phyloP scores from a whole-genome alignment of 2,797 vertebrate species.

The Chloroceryle amazona region DNA sequence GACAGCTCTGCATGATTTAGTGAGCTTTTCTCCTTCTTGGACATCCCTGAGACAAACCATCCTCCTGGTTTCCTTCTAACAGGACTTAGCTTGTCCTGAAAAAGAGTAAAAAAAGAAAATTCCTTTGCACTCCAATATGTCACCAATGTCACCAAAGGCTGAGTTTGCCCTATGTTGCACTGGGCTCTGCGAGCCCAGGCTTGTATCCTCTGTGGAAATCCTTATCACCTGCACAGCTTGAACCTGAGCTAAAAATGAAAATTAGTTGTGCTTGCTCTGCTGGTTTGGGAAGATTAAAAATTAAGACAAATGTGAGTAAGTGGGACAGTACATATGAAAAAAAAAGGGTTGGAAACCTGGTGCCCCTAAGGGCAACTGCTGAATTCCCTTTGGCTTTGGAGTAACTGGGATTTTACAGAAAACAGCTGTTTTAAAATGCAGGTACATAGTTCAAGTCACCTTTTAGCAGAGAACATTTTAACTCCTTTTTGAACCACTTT shows the following conservation, averaged over 20 bases:
- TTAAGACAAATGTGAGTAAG: not conserved
- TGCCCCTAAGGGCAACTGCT: not conserved
- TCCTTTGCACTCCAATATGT: not conserved
- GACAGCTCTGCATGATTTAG: not conserved
- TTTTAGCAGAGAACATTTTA: not conserved
- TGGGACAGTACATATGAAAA: not conserved
- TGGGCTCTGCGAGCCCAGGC: not conserved
- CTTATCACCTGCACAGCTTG: not conserved
- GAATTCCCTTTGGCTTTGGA: not conserved
- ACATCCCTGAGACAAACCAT: not conserved
- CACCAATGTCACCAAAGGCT: not conserved
- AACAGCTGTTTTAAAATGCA: not conserved
- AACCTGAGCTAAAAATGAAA: not conserved
- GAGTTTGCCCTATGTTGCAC: accelerated
- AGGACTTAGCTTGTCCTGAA: not conserved
- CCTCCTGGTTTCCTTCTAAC: not conserved
- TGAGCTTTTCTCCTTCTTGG: not conserved
- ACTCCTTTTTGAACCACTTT: not conserved
- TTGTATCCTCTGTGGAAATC: not conserved
- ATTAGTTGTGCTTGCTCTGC: not conserved
- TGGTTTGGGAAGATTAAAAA: not conserved
- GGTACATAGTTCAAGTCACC: not conserved
- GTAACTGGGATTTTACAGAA: not conserved
- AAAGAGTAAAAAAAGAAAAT: not conserved
- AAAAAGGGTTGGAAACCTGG: not conserved